Percentiles rank a stretch among this genome's conserved stretches.
phyloP scores from a whole-genome alignment of 2,888 invertebrate species.

The Thymelicus lineola region DNA sequence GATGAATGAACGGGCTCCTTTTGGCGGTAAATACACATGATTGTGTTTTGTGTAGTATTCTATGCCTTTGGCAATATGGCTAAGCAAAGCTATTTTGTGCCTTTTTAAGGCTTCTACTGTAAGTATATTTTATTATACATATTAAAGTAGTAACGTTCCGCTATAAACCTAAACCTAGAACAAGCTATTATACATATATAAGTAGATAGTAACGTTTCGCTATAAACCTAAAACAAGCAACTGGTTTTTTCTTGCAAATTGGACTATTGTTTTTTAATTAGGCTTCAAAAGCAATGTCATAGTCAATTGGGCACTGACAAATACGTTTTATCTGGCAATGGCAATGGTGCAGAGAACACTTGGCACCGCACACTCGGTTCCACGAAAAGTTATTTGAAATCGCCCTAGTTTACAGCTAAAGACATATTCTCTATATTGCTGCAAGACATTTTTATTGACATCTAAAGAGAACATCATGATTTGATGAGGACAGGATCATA shows the following conservation, averaged over 20 bases:
- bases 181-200: too few species aligned
- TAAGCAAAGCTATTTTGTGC: too few species aligned
- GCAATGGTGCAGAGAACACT: conserved; percentile 70
- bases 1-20: too few species aligned
- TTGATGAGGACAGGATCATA: not conserved
- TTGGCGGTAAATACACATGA: too few species aligned
- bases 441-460: conserved; percentile 30
- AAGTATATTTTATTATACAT: too few species aligned
- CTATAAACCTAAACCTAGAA: too few species aligned
- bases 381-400: conserved; percentile 81
- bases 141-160: too few species aligned
- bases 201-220: too few species aligned
- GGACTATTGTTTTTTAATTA: conserved; percentile 26
- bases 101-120: too few species aligned
- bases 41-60: too few species aligned
- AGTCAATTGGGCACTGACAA: conserved; percentile 58
- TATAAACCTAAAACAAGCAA: not conserved
- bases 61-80: too few species aligned
- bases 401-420: conserved; percentile 71
- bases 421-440: conserved; percentile 63
- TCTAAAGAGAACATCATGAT: not conserved
- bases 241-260: conserved; percentile 6
- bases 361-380: conserved; percentile 70
- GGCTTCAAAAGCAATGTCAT: conserved; percentile 44
- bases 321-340: conserved; percentile 74